A percentile compares a stretch with the other conserved stretches of the same genome.
Evolutionary conservation across 2,113 vertebrate genomes (phyloP).

Genomic region (Myiozetetes cayanensis): DNA sequence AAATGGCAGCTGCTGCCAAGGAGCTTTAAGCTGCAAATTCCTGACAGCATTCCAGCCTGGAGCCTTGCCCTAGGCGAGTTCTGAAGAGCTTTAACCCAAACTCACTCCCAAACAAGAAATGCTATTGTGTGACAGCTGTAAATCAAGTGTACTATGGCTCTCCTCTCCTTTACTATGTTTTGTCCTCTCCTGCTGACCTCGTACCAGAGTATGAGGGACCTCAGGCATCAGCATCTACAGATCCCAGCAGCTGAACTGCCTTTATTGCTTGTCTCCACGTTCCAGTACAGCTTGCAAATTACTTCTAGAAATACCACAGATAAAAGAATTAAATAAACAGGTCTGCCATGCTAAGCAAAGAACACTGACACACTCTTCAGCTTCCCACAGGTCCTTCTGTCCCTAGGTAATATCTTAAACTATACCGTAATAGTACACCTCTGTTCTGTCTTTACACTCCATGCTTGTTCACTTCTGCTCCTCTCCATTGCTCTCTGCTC

Average conservation of each 20-base stretch:
- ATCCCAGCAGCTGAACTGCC: not conserved
- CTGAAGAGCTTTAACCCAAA: not conserved
- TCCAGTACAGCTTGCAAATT: not conserved
- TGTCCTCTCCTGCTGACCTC: not conserved
- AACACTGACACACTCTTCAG: not conserved
- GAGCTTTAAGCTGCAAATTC: constrained; percentile 17
- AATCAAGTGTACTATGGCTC: not conserved
- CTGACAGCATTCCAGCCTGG: not conserved
- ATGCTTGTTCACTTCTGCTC: not conserved
- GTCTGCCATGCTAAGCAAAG: not conserved
- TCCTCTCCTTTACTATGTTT: not conserved
- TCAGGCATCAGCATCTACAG: not conserved
- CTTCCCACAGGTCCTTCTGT: not conserved
- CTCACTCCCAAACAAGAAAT: not conserved
- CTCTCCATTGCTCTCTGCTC: not conserved
- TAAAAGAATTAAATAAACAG: not conserved
- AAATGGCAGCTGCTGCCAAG: constrained; percentile 4
- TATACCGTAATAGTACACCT: not conserved
- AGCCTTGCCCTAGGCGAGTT: constrained; percentile 12
- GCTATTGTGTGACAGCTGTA: not conserved
- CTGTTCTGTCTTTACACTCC: not conserved
- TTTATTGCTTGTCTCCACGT: not conserved
- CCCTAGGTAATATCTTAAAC: not conserved
- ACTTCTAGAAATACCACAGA: not conserved
- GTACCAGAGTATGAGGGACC: not conserved